Conservation (phyloP, 2,888 invertebrate genomes). For the Nebria brevicollis region DNA sequence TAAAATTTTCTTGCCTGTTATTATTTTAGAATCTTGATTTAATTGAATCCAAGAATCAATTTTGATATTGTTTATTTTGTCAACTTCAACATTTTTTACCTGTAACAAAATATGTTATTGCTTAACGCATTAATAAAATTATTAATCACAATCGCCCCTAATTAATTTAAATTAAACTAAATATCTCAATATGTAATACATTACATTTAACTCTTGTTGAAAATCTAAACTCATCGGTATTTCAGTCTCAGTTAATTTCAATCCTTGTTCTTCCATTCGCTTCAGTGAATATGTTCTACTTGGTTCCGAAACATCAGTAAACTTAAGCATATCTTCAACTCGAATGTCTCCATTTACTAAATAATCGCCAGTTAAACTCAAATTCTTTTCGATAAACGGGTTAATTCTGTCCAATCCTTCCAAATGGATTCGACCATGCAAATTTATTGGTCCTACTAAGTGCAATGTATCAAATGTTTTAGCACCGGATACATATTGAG, state of each 20-base stretch:
- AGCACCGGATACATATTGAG: slow-evolving; percentile 62
- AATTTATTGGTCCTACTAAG: slow-evolving; percentile 62
- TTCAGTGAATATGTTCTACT: slow-evolving; percentile 55
- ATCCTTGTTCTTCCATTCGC: slow-evolving; percentile 56
- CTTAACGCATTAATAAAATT: background rate
- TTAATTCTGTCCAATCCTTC: slow-evolving; percentile 60
- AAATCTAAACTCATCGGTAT: slow-evolving; percentile 60
- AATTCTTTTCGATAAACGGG: slow-evolving; percentile 62
- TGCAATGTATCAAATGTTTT: slow-evolving; percentile 63
- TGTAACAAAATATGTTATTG: slow-evolving; percentile 42
- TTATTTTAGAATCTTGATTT: slow-evolving; percentile 60
- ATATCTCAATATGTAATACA: slow-evolving; percentile 44
- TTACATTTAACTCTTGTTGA: slow-evolving; percentile 57
- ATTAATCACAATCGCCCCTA: background rate
- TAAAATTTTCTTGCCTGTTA: slow-evolving; percentile 66
- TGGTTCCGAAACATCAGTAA: slow-evolving; percentile 56
- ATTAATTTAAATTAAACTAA: background rate
- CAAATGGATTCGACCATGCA: slow-evolving; percentile 64
- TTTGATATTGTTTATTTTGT: slow-evolving; percentile 63
- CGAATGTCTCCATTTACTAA: slow-evolving; percentile 63
- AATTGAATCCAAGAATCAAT: slow-evolving; percentile 61
- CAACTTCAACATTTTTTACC: slow-evolving; percentile 60
- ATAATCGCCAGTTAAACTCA: slow-evolving; percentile 62
- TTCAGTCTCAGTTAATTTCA: slow-evolving; percentile 57
- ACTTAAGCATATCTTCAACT: slow-evolving; percentile 61